phyloP scores from a whole-genome alignment of 2,797 vertebrate species.

The Sebastes flavidus region DNA sequence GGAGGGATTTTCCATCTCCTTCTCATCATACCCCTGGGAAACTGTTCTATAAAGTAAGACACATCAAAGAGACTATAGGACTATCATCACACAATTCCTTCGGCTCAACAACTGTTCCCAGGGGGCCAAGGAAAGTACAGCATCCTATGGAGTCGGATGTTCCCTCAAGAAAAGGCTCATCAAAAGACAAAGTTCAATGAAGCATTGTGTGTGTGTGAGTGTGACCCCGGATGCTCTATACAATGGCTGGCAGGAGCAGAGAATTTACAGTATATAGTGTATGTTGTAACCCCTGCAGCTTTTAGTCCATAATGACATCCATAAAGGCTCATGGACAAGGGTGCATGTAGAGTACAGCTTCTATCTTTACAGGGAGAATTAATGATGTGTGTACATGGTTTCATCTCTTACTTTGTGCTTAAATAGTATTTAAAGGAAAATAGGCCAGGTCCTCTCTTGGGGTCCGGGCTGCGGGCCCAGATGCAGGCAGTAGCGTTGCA shows the following conservation, averaged over 20 bases:
- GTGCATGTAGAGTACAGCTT: background rate
- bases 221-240: background rate
- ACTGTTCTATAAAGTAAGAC: slow-evolving; percentile 4
- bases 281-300: background rate
- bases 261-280: background rate
- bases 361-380: background rate
- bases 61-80: slow-evolving; percentile 25
- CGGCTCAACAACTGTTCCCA: background rate
- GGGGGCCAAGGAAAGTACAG: slow-evolving; percentile 7
- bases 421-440: slow-evolving; percentile 19
- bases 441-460: slow-evolving; percentile 8
- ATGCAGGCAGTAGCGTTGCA: slow-evolving; percentile 10
- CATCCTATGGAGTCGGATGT: slow-evolving; percentile 5
- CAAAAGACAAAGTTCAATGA: slow-evolving; percentile 6
- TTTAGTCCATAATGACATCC: background rate
- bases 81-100: slow-evolving; percentile 7
- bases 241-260: background rate
- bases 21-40: background rate
- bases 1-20: background rate
- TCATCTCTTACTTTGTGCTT: background rate
- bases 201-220: background rate
- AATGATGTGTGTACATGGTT: background rate
- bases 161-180: slow-evolving; percentile 12
- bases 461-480: slow-evolving; percentile 1
- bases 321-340: background rate